Conservation (phyloP, 2,888 invertebrate species). For the Plebejus anna region DNA sequence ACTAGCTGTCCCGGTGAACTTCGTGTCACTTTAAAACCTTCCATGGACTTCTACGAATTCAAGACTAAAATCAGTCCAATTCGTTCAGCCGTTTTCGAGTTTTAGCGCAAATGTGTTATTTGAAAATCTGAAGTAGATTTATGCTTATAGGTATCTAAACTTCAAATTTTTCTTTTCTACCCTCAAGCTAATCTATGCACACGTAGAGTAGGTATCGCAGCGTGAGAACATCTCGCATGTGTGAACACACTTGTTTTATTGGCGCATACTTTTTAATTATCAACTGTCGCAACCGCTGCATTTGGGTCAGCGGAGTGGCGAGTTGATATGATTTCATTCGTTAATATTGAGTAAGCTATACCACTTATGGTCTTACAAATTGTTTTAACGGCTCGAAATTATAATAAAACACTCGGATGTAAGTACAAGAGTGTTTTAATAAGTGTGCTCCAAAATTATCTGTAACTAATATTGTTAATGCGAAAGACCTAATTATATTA, state of each 20-base stretch:
- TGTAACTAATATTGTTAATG: no score
- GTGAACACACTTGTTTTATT: constrained; percentile 68
- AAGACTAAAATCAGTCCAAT: no score
- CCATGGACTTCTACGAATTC: no score
- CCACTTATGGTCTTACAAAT: not conserved
- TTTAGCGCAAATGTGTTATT: no score
- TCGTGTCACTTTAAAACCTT: no score
- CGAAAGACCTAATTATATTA: no score
- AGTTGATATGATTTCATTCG: constrained; percentile 15
- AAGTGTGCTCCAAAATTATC: no score
- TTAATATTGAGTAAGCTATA: constrained; percentile 9
- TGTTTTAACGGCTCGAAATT: not conserved
- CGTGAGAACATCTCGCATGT: constrained; percentile 67
- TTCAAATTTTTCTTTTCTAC: not conserved
- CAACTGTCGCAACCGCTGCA: constrained; percentile 33
- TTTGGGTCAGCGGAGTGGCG: constrained; percentile 24
- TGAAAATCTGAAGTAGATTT: not conserved
- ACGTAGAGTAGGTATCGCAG: constrained; percentile 40
- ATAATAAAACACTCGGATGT: not conserved
- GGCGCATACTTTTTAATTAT: constrained; percentile 67
- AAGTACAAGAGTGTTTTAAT: no score
- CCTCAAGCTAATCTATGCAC: constrained; percentile 29
- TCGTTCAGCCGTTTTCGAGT: no score
- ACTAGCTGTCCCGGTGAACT: no score
- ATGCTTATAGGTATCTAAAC: constrained; percentile 30